Base-by-base conservation (phyloP, 2,113 vertebrate species). In the Cathartes aura region DNA sequence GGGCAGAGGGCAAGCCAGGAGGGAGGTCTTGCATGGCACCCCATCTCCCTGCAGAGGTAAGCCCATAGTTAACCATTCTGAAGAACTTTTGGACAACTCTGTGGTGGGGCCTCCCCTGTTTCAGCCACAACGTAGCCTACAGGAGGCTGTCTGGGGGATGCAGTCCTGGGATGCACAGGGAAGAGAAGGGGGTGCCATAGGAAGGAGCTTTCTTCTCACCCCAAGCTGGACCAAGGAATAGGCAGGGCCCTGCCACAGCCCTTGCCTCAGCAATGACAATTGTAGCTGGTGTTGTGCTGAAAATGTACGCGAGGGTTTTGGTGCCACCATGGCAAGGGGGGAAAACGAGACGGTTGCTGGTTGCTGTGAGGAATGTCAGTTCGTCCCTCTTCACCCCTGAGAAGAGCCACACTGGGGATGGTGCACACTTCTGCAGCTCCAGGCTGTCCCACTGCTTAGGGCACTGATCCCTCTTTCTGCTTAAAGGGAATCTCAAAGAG, bases 351-450 rank as follows among this genome's bases (percentile, higher is more conserved):
- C 1, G 0, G 5, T 60, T 90, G 52, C 23, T 29, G 12, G 36
- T n/a, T 90, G 74, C 53, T 59, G 19, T 52, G 24, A 55, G 63
- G 30, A 45, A 87, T 40, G 38, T 45, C 63, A 38, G 2, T 66
- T 87, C 0, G 0, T 76, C 34, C 11, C 22, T 24, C 43, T 76
- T 62, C 23, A 40, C 8, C 8, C 7, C 15, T 7, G 8, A 4
- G 60, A 70, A 19, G 10, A 63, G 29, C 29, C 38, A 32, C 64
- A 30, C 5, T 43, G 43, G 22, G 8, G 15, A 42, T n/a, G 27
- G 9, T 30, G 20, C 43, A 55, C 30, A 10, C 23, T 76, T 64
- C 29, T 50, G 15, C 24, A 18, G 30, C 30, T 63, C 14, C 26
- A 70, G 30, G 27, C 9, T 91, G 63, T 48, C 34, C 30, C 5